phyloP scores from a whole-genome alignment of 2,888 invertebrate species.

The Hypomecis atomaria region DNA sequence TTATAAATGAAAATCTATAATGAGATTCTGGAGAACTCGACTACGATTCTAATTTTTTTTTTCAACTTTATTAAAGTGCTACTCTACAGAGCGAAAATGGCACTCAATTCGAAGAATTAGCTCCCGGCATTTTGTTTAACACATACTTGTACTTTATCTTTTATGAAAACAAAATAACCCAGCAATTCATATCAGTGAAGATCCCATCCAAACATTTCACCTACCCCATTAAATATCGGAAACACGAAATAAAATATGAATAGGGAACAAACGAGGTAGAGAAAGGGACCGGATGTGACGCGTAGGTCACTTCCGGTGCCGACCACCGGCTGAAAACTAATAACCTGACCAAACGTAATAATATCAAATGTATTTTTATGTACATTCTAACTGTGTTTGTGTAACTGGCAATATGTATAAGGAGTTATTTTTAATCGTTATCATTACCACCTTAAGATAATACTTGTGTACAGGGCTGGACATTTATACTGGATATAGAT shows the following conservation, averaged over 20 bases:
- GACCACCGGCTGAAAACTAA: conserved; percentile 4
- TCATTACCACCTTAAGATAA: no score
- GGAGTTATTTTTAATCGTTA: no score
- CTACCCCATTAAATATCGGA: conserved; percentile 19
- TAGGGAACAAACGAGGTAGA: conserved; percentile 13
- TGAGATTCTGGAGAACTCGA: no score
- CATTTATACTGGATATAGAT: no score
- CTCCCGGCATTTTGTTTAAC: neutral
- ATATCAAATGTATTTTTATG: neutral
- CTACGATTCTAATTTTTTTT: no score
- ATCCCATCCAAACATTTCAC: conserved; percentile 9
- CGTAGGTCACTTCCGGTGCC: conserved; percentile 8
- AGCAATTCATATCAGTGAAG: neutral
- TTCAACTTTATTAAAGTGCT: neutral
- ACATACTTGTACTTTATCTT: neutral
- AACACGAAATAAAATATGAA: conserved; percentile 16
- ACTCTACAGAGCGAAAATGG: no score
- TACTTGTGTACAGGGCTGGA: no score
- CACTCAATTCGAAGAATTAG: no score
- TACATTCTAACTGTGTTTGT: no score
- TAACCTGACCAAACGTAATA: neutral
- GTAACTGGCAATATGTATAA: no score
- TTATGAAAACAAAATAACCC: neutral
- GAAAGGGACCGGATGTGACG: conserved; percentile 9
- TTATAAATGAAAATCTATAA: no score